phyloP scores from a whole-genome alignment of 2,797 vertebrate species.

The Sphenopsis melanotis region DNA sequence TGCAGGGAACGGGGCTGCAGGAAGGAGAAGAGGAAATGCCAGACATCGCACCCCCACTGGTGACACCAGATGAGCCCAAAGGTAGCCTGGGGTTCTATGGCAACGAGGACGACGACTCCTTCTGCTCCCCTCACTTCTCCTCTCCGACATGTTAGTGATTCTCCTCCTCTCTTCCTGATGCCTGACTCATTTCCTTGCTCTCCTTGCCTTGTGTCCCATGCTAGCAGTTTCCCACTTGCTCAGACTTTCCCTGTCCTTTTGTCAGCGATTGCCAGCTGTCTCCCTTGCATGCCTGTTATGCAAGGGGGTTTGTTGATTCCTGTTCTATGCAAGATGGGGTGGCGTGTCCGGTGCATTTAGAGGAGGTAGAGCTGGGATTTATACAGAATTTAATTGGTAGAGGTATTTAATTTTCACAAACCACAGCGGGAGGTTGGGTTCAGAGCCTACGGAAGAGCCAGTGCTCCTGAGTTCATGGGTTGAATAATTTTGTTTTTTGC shows the following conservation, averaged over 20 bases:
- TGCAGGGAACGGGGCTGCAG: conserved; percentile 89
- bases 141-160: conserved; percentile 97
- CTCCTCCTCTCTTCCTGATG: conserved; percentile 78
- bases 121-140: conserved; percentile 97
- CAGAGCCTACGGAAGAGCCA: neutral
- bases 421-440: neutral
- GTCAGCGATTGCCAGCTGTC: conserved; percentile 21
- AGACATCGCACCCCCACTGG: conserved; percentile 95
- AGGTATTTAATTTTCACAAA: neutral
- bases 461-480: neutral
- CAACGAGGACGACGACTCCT: conserved; percentile 99
- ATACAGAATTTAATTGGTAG: neutral
- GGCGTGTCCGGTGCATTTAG: neutral
- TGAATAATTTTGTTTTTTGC: neutral
- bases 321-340: neutral
- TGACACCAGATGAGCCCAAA: conserved; percentile 99
- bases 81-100: conserved; percentile 99
- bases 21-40: conserved; percentile 96
- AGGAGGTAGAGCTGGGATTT: neutral
- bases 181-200: conserved; percentile 27
- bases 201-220: conserved; percentile 38
- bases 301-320: neutral
- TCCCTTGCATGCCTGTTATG: conserved; percentile 19
- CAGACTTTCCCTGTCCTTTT: conserved; percentile 54
- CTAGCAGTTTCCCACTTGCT: conserved; percentile 38